Conservation (phyloP, 2,797 vertebrate genomes). For the Periophthalmus magnuspinnatus region DNA sequence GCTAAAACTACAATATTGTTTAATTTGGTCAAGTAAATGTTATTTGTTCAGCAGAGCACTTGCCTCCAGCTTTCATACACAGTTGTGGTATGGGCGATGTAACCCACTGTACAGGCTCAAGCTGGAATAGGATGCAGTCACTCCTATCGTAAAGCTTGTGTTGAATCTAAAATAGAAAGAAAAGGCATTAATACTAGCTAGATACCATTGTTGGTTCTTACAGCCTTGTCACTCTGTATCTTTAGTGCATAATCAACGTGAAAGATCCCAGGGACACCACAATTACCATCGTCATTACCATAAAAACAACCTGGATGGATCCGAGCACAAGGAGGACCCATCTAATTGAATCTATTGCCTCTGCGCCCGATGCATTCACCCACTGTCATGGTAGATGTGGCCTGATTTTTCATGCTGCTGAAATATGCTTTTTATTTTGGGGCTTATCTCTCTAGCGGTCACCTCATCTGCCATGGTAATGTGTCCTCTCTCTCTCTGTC, state of each 20-base stretch:
- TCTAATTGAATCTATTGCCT: constrained; percentile 77
- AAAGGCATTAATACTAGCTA: neutral
- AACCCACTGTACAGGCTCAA: neutral
- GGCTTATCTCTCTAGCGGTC: constrained; percentile 56
- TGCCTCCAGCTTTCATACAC: constrained; percentile 1
- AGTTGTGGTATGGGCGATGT: neutral
- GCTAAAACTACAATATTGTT: neutral
- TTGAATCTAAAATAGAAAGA: neutral
- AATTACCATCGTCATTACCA: constrained; percentile 67
- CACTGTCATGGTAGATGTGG: constrained; percentile 71
- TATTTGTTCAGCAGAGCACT: neutral
- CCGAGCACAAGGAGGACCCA: constrained; percentile 57
- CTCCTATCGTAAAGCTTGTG: neutral
- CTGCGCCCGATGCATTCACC: constrained; percentile 71
- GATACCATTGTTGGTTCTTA: neutral
- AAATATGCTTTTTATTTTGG: constrained; percentile 68
- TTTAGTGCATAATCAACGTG: constrained; percentile 57
- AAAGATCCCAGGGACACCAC: constrained; percentile 40
- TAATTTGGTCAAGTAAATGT: neutral
- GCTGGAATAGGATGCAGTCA: neutral
- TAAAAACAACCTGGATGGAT: constrained; percentile 68
- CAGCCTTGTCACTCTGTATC: constrained; percentile 18
- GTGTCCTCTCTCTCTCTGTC: neutral
- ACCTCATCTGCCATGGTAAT: constrained; percentile 54
- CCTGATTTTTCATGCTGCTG: constrained; percentile 65